phyloP scores from a whole-genome alignment of 2,888 invertebrate species.

The Drepanosiphum platanoidis region DNA sequence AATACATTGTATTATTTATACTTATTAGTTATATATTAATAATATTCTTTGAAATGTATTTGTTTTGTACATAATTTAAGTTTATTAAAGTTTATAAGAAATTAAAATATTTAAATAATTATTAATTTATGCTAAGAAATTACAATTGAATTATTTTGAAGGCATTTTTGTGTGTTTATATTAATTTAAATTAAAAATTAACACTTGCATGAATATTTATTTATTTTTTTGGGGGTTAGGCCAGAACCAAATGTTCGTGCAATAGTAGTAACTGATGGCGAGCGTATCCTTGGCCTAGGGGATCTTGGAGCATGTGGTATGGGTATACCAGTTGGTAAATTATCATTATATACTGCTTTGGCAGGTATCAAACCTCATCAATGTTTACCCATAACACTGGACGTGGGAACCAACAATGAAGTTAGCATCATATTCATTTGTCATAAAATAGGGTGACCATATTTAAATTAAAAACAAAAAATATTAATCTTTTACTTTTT shows the following conservation, averaged over 20 bases:
- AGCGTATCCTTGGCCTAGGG: conserved; percentile 94
- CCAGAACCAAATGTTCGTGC: conserved; percentile 87
- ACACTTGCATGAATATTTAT: conserved; percentile 55
- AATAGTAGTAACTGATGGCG: conserved; percentile 95
- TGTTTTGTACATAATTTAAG: too few relatives aligned
- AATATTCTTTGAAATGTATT: too few relatives aligned
- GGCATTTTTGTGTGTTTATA: not conserved
- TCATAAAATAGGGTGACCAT: not conserved
- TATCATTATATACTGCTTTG: conserved; percentile 93
- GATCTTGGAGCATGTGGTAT: conserved; percentile 97
- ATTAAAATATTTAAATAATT: too few relatives aligned
- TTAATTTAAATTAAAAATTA: conserved; percentile 23
- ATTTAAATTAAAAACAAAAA: too few relatives aligned
- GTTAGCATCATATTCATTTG: conserved; percentile 67
- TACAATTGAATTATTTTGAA: not conserved
- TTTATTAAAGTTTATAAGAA: too few relatives aligned
- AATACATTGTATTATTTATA: too few relatives aligned
- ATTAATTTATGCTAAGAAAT: too few relatives aligned
- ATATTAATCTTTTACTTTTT: too few relatives aligned
- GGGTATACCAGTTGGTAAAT: conserved; percentile 98
- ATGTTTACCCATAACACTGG: conserved; percentile 91
- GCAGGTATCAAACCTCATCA: conserved; percentile 97
- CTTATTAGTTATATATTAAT: too few relatives aligned
- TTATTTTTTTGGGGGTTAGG: conserved; percentile 69
- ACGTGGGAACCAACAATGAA: conserved; percentile 94